Percentiles rank a stretch among this genome's conserved stretches.
phyloP scores from a whole-genome alignment of 2,888 invertebrate species.

The Drosophila mulleri region DNA sequence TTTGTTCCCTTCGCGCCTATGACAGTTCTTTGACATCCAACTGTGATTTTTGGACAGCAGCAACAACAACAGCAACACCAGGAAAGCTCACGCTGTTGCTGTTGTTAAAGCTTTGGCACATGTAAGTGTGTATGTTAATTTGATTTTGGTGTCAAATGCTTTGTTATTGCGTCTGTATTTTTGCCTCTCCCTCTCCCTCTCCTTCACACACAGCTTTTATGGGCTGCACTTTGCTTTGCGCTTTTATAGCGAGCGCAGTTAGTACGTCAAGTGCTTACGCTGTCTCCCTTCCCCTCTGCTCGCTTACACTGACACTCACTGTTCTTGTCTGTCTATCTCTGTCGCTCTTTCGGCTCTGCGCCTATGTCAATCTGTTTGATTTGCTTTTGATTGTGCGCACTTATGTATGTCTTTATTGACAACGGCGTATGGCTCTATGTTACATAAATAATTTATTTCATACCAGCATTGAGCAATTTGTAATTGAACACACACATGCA shows the following conservation, averaged over 20 bases:
- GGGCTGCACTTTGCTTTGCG: slow-evolving; percentile 69
- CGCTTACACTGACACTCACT: background rate
- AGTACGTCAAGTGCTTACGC: slow-evolving; percentile 37
- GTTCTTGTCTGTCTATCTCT: background rate
- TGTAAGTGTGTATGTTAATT: slow-evolving; percentile 76
- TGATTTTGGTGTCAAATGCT: slow-evolving; percentile 78
- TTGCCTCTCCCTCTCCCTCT: background rate
- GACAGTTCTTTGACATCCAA: slow-evolving; percentile 69
- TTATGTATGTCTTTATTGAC: slow-evolving; percentile 77
- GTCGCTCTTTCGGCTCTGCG: slow-evolving; percentile 5
- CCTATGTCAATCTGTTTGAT: slow-evolving; percentile 64
- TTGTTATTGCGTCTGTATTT: slow-evolving; percentile 40
- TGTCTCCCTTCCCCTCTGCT: background rate
- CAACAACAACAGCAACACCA: slow-evolving; percentile 26
- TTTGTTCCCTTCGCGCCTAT: slow-evolving; percentile 27
- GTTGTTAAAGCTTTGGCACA: slow-evolving; percentile 26
- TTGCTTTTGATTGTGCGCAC: slow-evolving; percentile 74
- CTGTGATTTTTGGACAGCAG: slow-evolving; percentile 65
- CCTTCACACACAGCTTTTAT: slow-evolving; percentile 41
- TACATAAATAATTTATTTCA: slow-evolving; percentile 72
- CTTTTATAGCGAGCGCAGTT: slow-evolving; percentile 55
- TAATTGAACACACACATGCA: slow-evolving; percentile 59
- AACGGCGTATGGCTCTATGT: slow-evolving; percentile 48
- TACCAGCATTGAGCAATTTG: slow-evolving; percentile 65
- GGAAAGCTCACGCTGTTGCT: slow-evolving; percentile 24